Evolutionary conservation across 2,888 invertebrate genomes (phyloP).

Genomic region (Chaetogeoica ovagalla): DNA sequence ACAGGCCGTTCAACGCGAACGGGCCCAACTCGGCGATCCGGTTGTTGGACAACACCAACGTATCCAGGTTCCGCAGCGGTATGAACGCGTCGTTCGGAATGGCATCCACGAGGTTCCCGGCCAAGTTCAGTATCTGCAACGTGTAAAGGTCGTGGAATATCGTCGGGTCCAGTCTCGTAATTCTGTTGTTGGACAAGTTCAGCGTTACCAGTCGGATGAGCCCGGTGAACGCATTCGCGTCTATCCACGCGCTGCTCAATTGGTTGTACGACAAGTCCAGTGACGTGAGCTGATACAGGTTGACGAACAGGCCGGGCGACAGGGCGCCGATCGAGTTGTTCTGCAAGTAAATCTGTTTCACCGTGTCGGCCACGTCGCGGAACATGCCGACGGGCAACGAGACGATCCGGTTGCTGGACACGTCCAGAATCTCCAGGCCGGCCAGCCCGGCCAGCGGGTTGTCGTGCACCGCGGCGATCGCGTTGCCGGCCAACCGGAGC

Average conservation of each 20-base stretch:
- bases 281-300: conserved; percentile 77
- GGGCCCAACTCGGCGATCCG: conserved; percentile 82
- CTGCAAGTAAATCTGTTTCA: conserved; percentile 86
- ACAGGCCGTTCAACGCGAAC: conserved; percentile 83
- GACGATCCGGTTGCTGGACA: conserved; percentile 87
- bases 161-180: conserved; percentile 78
- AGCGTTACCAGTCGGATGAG: conserved; percentile 84
- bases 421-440: conserved; percentile 80
- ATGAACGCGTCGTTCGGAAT: conserved; percentile 86
- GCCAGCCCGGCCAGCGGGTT: conserved; percentile 79
- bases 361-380: conserved; percentile 73
- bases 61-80: conserved; percentile 89
- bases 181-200: conserved; percentile 82
- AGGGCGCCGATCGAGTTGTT: conserved; percentile 88
- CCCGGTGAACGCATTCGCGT: conserved; percentile 81
- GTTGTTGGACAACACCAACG: conserved; percentile 82
- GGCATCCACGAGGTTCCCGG: conserved; percentile 79
- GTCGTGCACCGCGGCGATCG: conserved; percentile 85
- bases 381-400: conserved; percentile 85
- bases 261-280: conserved; percentile 85
- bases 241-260: conserved; percentile 84
- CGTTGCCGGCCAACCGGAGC: conserved; percentile 83
- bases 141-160: conserved; percentile 85
- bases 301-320: conserved; percentile 82
- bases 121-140: conserved; percentile 80